A percentile compares a stretch with the other conserved stretches of the same genome.
These are phyloP conservation scores for Leptopterna dolabrata DNA, from an alignment of 2,888 invertebrate species.

Conservation along the genomic window DNA sequence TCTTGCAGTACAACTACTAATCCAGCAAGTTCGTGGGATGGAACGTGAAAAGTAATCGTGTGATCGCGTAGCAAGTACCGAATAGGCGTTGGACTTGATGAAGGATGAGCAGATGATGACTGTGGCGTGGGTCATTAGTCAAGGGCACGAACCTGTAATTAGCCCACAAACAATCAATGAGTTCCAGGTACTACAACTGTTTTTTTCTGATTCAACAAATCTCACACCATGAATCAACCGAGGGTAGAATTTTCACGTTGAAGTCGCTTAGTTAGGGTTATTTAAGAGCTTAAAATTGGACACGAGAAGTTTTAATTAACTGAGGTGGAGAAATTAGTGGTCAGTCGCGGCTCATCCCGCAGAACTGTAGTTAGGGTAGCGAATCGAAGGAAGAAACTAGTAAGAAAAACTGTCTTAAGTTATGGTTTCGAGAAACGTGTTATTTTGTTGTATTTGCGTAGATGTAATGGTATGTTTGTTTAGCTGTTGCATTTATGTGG, in stretches of 20 bases:
- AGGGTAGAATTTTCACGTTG: background rate
- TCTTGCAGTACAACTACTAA: no score
- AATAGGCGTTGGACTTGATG: background rate
- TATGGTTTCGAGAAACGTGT: conserved; percentile 25
- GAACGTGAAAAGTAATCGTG: no score
- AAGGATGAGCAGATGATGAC: background rate
- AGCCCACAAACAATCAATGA: conserved; percentile 1
- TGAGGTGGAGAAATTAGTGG: conserved; percentile 12
- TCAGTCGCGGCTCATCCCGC: background rate
- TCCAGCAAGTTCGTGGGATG: no score
- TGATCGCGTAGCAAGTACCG: background rate
- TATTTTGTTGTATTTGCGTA: conserved; percentile 40
- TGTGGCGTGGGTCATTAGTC: background rate
- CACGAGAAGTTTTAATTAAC: conserved; percentile 18
- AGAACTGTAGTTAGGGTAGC: background rate
- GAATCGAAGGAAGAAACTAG: conserved; percentile 1
- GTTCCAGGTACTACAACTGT: background rate
- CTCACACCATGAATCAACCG: background rate
- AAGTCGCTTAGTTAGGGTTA: background rate
- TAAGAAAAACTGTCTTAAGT: background rate
- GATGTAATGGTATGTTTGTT: conserved; percentile 34
- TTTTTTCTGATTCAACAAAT: conserved; percentile 12
- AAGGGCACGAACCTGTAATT: background rate
- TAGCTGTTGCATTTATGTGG: background rate
- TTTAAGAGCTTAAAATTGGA: background rate